Percentiles rank a stretch among this genome's conserved stretches.
Evolutionary conservation across 2,113 vertebrate genomes (phyloP).

Genomic region (Phasianus colchicus): DNA sequence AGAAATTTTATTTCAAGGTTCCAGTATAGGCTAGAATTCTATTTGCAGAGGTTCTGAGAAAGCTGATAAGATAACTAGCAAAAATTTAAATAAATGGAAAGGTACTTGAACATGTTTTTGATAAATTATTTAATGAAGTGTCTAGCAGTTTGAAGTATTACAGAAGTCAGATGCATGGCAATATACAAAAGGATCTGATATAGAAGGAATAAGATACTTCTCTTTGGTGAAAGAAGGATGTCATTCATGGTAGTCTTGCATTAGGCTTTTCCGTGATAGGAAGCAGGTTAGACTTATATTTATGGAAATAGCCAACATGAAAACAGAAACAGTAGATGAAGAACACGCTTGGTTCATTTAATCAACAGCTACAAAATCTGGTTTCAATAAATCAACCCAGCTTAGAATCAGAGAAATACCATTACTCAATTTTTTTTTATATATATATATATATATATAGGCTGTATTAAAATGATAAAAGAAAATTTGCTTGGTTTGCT

Average conservation of each 20-base stretch:
- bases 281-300: background rate
- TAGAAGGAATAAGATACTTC: background rate
- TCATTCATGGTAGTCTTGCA: background rate
- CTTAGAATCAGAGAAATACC: background rate
- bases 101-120: background rate
- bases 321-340: background rate
- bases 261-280: background rate
- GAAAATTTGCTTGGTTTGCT: background rate
- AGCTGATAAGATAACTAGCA: background rate
- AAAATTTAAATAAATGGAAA: background rate
- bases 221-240: background rate
- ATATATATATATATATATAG: background rate
- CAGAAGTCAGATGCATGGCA: background rate
- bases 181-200: background rate
- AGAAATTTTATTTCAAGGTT: background rate
- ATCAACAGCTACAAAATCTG: background rate
- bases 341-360: background rate
- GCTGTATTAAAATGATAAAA: background rate
- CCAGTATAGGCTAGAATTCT: background rate
- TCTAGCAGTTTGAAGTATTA: background rate
- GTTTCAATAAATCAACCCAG: background rate
- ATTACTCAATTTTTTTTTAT: background rate
- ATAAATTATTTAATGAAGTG: background rate
- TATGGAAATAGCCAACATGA: background rate
- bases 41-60: background rate